These are phyloP conservation scores for Chlorops oryzae DNA, from an alignment of 1,140 invertebrate species.

Conservation along the genomic window DNA sequence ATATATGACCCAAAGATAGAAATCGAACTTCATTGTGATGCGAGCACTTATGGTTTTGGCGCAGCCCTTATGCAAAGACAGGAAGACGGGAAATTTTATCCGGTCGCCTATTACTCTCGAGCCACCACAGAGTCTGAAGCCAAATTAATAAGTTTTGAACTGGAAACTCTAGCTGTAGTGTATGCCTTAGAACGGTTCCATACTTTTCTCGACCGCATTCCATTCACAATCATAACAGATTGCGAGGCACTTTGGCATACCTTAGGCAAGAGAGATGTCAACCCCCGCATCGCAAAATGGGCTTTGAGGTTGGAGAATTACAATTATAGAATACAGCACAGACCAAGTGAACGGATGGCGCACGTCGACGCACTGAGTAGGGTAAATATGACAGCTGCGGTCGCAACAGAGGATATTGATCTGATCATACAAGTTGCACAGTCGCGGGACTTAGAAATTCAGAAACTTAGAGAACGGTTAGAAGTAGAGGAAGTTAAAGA, in stretches of 20 bases:
- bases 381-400: too few relatives aligned
- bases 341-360: not conserved
- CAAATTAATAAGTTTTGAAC: conserved; percentile 46
- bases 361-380: not conserved
- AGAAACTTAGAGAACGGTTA: too few relatives aligned
- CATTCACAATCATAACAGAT: conserved; percentile 38
- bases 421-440: too few relatives aligned
- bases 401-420: too few relatives aligned
- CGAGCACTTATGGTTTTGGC: conserved; percentile 18
- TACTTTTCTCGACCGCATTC: conserved; percentile 41
- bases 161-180: conserved; percentile 48
- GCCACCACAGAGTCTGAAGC: conserved; percentile 39
- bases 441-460: too few relatives aligned
- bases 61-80: conserved; percentile 23
- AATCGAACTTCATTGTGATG: conserved; percentile 27
- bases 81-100: conserved; percentile 5
- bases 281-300: conserved; percentile 24
- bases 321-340: not conserved
- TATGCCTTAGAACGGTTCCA: conserved; percentile 30
- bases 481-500: too few relatives aligned
- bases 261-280: conserved; percentile 23
- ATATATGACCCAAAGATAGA: too few relatives aligned
- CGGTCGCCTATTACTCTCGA: conserved; percentile 17
- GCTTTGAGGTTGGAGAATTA: conserved; percentile 4
- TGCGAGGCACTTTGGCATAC: conserved; percentile 26